Evolutionary conservation across 2,113 vertebrate species (phyloP).

Genomic region (Microcebus ravelobensis): DNA sequence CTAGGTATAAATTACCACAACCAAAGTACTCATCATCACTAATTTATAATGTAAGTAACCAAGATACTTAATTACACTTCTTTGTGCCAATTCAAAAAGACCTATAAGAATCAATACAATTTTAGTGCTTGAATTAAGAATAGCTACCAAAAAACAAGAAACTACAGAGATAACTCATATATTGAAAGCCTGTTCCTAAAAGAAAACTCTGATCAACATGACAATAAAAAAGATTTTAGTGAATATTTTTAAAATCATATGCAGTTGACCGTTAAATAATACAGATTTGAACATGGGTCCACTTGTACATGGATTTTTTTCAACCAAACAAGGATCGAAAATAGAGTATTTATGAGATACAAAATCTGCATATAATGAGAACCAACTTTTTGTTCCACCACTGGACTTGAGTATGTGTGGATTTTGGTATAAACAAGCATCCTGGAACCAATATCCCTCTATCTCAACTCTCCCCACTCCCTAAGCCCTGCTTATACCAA

Average conservation of each 20-base stretch:
- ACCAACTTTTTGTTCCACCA: neutral
- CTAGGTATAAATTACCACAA: constrained; percentile 53
- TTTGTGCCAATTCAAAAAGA: constrained; percentile 19
- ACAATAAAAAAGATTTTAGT: neutral
- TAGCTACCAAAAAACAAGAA: constrained; percentile 42
- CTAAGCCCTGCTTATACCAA: neutral
- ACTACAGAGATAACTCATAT: neutral
- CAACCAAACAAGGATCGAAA: neutral
- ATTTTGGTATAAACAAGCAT: neutral
- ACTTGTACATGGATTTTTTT: neutral
- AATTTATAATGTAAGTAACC: constrained; percentile 58
- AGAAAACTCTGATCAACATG: constrained; percentile 4
- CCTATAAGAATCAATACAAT: constrained; percentile 15
- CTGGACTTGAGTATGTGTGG: neutral
- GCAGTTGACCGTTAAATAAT: neutral
- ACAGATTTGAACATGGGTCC: neutral
- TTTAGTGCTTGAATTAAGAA: constrained; percentile 39
- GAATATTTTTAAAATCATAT: constrained; percentile 1
- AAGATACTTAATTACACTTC: constrained; percentile 64
- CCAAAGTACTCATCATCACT: constrained; percentile 59
- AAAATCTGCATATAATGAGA: neutral
- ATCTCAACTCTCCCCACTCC: too few relatives aligned
- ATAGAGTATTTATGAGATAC: neutral
- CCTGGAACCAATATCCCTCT: neutral
- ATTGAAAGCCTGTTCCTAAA: neutral